phyloP scores from a whole-genome alignment of 2,888 invertebrate species.

The Watsonalla binaria region DNA sequence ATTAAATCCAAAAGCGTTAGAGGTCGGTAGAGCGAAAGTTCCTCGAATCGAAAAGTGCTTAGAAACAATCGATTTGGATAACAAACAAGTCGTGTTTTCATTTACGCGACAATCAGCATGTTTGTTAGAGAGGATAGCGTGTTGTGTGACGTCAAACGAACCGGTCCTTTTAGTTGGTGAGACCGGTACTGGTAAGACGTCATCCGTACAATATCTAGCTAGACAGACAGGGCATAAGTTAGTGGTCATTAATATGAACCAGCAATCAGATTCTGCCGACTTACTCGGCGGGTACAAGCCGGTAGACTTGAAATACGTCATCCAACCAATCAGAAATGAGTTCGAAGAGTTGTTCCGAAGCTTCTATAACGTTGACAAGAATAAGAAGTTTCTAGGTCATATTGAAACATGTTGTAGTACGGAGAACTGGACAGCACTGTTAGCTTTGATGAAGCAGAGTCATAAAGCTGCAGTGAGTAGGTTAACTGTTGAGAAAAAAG shows the following conservation, averaged over 20 bases:
- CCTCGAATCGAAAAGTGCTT: conserved; percentile 59
- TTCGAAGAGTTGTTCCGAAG: conserved; percentile 90
- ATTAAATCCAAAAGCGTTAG: conserved; percentile 76
- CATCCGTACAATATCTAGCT: conserved; percentile 94
- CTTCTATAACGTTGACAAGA: conserved; percentile 87
- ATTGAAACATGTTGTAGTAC: conserved; percentile 87
- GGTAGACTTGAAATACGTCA: conserved; percentile 90
- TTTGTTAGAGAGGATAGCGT: conserved; percentile 92
- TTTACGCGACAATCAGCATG: conserved; percentile 90
- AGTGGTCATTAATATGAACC: conserved; percentile 98
- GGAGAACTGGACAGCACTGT: conserved; percentile 84
- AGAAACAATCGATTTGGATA: conserved; percentile 54
- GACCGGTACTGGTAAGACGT: conserved; percentile 99
- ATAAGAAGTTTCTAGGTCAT: conserved; percentile 89
- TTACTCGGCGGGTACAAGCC: conserved; percentile 98
- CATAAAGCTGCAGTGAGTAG: conserved; percentile 81
- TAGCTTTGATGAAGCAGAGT: conserved; percentile 88
- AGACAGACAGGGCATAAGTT: conserved; percentile 90
- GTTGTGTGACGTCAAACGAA: conserved; percentile 89
- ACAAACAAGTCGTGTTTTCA: conserved; percentile 82
- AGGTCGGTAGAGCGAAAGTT: conserved; percentile 84
- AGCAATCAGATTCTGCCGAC: conserved; percentile 98
- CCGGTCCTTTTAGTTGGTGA: conserved; percentile 97
- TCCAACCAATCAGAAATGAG: conserved; percentile 88
- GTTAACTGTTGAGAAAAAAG: conserved; percentile 52